phyloP scores from a whole-genome alignment of 2,113 vertebrate genomes.

The Dolichallabes microphthalmus region DNA sequence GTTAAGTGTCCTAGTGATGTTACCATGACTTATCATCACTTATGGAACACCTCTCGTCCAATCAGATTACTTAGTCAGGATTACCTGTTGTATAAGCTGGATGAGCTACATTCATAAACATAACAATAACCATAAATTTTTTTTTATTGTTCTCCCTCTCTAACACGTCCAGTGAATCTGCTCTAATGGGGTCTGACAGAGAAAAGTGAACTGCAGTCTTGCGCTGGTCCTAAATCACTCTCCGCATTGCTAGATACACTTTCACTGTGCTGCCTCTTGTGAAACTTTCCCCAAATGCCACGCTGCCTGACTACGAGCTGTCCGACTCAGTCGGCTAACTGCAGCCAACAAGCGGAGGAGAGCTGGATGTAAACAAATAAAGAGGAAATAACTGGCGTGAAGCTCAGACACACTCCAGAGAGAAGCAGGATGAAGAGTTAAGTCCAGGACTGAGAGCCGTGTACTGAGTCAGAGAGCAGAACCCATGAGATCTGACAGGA shows the following conservation, averaged over 20 bases:
- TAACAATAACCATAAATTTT: too few species aligned
- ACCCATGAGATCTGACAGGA: not conserved
- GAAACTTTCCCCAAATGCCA: constrained; percentile 30
- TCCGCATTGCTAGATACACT: not conserved
- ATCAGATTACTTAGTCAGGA: too few species aligned
- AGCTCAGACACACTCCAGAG: not conserved
- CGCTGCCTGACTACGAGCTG: constrained; percentile 15
- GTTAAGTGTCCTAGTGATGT: too few species aligned
- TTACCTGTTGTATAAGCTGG: too few species aligned
- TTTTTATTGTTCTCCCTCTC: not conserved
- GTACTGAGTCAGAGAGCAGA: not conserved
- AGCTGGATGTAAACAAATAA: constrained; percentile 6
- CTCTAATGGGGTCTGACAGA: not conserved
- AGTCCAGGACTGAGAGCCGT: not conserved
- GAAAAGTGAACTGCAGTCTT: not conserved
- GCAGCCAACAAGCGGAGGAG: constrained; percentile 28
- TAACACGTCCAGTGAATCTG: not conserved
- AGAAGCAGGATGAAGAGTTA: not conserved
- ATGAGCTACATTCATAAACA: too few species aligned
- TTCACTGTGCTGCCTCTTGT: not conserved
- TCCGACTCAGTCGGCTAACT: constrained; percentile 4
- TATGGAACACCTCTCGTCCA: too few species aligned
- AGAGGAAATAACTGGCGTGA: not conserved
- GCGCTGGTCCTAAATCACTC: not conserved
- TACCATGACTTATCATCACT: too few species aligned